A percentile compares a stretch with the other conserved stretches of the same genome.
Evolutionary conservation across 1,140 invertebrate genomes (phyloP).

Genomic region (Uloborus diversus): DNA sequence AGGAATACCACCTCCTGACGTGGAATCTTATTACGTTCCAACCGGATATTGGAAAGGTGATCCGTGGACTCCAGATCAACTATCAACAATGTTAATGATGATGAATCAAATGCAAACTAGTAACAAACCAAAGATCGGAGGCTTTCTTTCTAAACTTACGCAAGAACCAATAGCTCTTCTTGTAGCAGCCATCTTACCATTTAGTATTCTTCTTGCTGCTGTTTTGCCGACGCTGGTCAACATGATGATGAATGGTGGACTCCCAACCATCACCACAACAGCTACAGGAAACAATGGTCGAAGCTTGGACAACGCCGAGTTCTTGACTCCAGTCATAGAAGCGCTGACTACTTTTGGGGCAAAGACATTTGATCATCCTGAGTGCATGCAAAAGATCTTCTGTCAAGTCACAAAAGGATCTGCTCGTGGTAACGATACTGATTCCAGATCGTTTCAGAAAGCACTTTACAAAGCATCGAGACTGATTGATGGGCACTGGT

Average conservation of each 20-base stretch:
- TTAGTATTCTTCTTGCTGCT: conserved; percentile 45
- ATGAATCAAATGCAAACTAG: conserved; percentile 12
- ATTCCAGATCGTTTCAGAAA: conserved; percentile 22
- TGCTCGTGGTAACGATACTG: background rate
- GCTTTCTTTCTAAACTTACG: conserved; percentile 4
- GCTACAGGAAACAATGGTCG: conserved; percentile 28
- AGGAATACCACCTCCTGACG: background rate
- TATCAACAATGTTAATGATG: conserved; percentile 26
- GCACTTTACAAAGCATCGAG: conserved; percentile 7
- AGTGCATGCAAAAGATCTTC: conserved; percentile 44
- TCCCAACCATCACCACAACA: conserved; percentile 44
- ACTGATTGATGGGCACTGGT: background rate
- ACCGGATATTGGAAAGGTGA: conserved; percentile 16
- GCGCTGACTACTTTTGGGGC: conserved; percentile 23
- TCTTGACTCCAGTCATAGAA: conserved; percentile 19
- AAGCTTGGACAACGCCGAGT: background rate
- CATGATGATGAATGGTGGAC: conserved; percentile 47
- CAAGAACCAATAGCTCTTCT: conserved; percentile 17
- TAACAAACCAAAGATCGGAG: background rate
- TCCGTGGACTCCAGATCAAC: conserved; percentile 26
- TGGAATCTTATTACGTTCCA: conserved; percentile 16
- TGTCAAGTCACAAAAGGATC: conserved; percentile 37
- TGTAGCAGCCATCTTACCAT: conserved; percentile 16
- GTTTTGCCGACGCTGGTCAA: conserved; percentile 42
- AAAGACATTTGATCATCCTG: conserved; percentile 33